phyloP scores from a whole-genome alignment of 2,888 invertebrate genomes.

The Trichogramma dendrolimi region DNA sequence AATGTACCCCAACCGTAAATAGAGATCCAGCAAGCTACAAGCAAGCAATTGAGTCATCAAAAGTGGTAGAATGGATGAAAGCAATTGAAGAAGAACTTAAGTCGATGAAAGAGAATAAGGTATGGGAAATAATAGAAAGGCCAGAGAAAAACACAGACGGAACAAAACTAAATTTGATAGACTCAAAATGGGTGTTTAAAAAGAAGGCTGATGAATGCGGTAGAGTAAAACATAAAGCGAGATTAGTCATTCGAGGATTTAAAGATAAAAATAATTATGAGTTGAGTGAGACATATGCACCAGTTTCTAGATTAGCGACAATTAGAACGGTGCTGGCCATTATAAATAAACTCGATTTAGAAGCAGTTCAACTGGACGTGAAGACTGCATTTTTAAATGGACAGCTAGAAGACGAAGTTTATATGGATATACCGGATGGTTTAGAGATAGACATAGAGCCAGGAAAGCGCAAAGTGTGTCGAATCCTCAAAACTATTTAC shows the following conservation, averaged over 20 bases:
- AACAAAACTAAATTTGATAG: slow-evolving; percentile 23
- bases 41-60: slow-evolving; percentile 20
- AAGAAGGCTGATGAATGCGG: slow-evolving; percentile 13
- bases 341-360: slow-evolving; percentile 21
- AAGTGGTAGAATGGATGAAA: slow-evolving; percentile 10
- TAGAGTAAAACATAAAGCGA: slow-evolving; percentile 18
- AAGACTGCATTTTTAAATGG: slow-evolving; percentile 35
- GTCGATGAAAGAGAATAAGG: slow-evolving; percentile 26
- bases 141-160: slow-evolving; percentile 6
- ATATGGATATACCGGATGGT: slow-evolving; percentile 26
- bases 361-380: slow-evolving; percentile 20
- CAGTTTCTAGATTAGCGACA: slow-evolving; percentile 22
- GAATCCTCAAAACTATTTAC: slow-evolving; percentile 22
- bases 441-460: neutral
- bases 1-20: too few relatives aligned
- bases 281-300: slow-evolving; percentile 25
- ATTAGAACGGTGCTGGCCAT: slow-evolving; percentile 19
- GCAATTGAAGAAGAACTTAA: slow-evolving; percentile 26
- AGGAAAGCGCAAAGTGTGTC: slow-evolving; percentile 23
- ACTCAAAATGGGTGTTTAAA: slow-evolving; percentile 24
- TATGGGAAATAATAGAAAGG: slow-evolving; percentile 23
- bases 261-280: slow-evolving; percentile 22
- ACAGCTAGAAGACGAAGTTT: slow-evolving; percentile 14
- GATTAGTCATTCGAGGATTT: slow-evolving; percentile 25
- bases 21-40: slow-evolving; percentile 20